These are phyloP conservation scores for Sipunculus nudus DNA, from an alignment of 2,888 invertebrate species.

Conservation along the genomic window DNA sequence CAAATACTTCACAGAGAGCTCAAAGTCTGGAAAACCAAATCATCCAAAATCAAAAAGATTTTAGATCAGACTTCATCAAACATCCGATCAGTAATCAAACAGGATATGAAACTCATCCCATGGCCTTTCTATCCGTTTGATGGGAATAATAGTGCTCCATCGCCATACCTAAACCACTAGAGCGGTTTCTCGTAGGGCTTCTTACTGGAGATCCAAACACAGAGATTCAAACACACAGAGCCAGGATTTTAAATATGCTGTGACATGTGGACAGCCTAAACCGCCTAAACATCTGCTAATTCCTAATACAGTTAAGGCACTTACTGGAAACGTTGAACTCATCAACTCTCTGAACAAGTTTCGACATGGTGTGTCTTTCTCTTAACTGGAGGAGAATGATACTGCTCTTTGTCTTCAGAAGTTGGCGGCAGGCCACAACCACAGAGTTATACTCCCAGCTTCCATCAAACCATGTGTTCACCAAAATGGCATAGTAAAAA, in stretches of 20 bases:
- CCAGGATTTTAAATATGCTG: slow-evolving; percentile 15
- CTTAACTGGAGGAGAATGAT: slow-evolving; percentile 24
- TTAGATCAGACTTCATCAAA: slow-evolving; percentile 13
- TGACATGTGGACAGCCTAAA: slow-evolving; percentile 12
- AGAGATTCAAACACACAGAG: neutral
- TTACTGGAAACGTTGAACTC: slow-evolving; percentile 28
- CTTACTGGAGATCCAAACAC: slow-evolving; percentile 13
- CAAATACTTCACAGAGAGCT: slow-evolving; percentile 8
- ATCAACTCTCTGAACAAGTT: slow-evolving; percentile 23
- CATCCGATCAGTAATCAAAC: neutral
- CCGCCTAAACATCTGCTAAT: slow-evolving; percentile 25
- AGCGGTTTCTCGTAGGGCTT: neutral
- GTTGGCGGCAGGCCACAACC: slow-evolving; percentile 11
- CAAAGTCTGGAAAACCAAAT: slow-evolving; percentile 13
- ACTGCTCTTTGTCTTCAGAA: slow-evolving; percentile 36
- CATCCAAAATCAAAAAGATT: slow-evolving; percentile 7
- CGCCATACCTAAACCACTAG: neutral
- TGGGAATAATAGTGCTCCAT: neutral
- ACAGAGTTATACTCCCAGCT: slow-evolving; percentile 18
- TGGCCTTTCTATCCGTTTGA: slow-evolving; percentile 41
- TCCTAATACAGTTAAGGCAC: slow-evolving; percentile 22
- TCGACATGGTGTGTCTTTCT: slow-evolving; percentile 29
- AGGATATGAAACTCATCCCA: neutral
- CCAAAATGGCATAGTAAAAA: slow-evolving; percentile 40
- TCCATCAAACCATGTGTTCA: slow-evolving; percentile 25